phyloP scores from a whole-genome alignment of 2,888 invertebrate species.

The Coenonympha glycerion region DNA sequence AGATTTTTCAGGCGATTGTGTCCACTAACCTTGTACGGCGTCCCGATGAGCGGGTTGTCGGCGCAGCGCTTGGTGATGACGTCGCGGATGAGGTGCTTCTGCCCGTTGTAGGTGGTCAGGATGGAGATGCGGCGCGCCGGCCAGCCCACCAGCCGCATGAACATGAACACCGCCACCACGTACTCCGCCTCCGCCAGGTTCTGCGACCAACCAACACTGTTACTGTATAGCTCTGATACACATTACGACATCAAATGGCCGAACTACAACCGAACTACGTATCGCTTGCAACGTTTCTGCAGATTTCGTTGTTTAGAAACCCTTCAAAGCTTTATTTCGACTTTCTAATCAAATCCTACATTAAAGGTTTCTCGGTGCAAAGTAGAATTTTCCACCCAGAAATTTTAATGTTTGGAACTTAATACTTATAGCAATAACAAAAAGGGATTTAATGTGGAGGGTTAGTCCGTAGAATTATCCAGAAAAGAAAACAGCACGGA shows the following conservation, averaged over 20 bases:
- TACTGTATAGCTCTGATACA: too few species aligned
- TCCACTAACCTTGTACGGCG: constrained; percentile 85
- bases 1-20: neutral
- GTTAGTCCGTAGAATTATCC: neutral
- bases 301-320: too few species aligned
- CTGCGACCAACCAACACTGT: constrained; percentile 44
- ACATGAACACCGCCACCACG: constrained; percentile 98
- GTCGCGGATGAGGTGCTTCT: constrained; percentile 97
- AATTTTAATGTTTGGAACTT: too few species aligned
- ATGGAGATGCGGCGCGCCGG: constrained; percentile 98
- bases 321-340: too few species aligned
- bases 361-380: too few species aligned
- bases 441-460: neutral
- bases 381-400: too few species aligned
- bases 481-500: too few species aligned
- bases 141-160: constrained; percentile 97
- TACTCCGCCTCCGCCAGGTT: constrained; percentile 95
- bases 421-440: too few species aligned
- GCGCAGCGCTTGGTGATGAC: constrained; percentile 96
- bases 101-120: constrained; percentile 98
- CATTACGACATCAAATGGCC: too few species aligned
- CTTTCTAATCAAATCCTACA: too few species aligned
- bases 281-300: too few species aligned
- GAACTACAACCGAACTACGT: too few species aligned
- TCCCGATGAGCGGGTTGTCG: constrained; percentile 94